Evolutionary conservation across 1,140 invertebrate genomes (phyloP).

Genomic region (Spodoptera litura): DNA sequence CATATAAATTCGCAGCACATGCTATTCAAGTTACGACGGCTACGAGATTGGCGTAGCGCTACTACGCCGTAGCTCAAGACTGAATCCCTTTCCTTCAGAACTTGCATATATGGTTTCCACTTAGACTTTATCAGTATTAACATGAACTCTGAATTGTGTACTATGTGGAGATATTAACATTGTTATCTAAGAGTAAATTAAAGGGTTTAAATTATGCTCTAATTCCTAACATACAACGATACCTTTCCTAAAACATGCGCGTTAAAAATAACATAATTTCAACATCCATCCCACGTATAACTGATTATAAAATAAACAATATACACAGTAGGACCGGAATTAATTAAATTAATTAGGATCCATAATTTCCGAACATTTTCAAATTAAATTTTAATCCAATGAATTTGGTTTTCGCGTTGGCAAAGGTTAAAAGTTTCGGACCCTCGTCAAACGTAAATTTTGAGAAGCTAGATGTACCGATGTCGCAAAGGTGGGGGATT

Average conservation of each 20-base stretch:
- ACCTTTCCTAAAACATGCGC: neutral
- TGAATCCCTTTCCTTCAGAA: no score
- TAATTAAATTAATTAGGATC: conserved; percentile 28
- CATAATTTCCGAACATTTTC: conserved; percentile 9
- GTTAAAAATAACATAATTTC: neutral
- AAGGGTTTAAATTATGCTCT: neutral
- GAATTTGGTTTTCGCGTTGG: conserved; percentile 28
- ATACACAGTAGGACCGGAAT: neutral
- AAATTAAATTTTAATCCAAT: conserved; percentile 38
- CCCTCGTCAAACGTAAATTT: conserved; percentile 22
- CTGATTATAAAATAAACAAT: conserved; percentile 2
- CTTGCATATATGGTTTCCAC: neutral
- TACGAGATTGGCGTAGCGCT: neutral
- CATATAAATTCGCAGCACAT: neutral
- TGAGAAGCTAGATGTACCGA: conserved; percentile 2
- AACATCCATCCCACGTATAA: neutral
- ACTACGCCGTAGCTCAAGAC: conserved; percentile 15
- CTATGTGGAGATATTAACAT: no score
- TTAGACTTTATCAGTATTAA: neutral
- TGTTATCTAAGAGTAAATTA: neutral
- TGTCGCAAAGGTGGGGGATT: conserved; percentile 15
- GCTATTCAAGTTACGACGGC: neutral
- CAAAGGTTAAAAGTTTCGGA: conserved; percentile 18
- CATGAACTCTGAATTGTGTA: no score
- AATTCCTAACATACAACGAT: neutral